phyloP scores from a whole-genome alignment of 2,797 vertebrate genomes.

The Rhinogobio ventralis region DNA sequence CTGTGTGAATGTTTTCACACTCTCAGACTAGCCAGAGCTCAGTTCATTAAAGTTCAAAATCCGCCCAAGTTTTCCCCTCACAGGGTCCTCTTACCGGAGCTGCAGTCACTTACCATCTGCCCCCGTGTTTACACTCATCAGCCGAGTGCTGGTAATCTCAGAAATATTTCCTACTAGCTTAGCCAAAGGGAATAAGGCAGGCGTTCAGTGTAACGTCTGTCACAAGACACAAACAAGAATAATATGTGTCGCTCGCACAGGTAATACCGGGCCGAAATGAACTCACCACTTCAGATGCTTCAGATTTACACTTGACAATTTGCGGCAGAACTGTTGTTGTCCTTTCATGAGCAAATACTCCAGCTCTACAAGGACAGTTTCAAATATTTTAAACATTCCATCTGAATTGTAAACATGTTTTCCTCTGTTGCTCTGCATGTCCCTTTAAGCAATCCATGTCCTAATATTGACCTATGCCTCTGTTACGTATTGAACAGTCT shows the following conservation, averaged over 20 bases:
- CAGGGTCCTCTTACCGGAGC: slow-evolving; percentile 77
- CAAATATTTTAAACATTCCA: slow-evolving; percentile 56
- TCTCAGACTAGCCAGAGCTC: slow-evolving; percentile 23
- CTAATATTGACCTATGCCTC: slow-evolving; percentile 34
- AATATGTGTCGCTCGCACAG: not conserved
- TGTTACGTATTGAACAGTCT: not conserved
- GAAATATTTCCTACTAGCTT: slow-evolving; percentile 83
- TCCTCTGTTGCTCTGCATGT: not conserved
- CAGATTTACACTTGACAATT: not conserved
- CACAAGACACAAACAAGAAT: slow-evolving; percentile 23
- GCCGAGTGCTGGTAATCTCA: slow-evolving; percentile 79
- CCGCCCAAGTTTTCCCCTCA: slow-evolving; percentile 73
- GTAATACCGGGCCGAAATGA: not conserved
- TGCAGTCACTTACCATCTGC: slow-evolving; percentile 82
- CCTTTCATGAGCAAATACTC: slow-evolving; percentile 16
- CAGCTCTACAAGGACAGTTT: slow-evolving; percentile 36
- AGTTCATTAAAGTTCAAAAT: slow-evolving; percentile 3
- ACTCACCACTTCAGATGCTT: not conserved
- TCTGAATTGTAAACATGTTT: slow-evolving; percentile 54
- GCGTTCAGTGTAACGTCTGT: slow-evolving; percentile 58
- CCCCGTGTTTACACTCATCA: slow-evolving; percentile 82
- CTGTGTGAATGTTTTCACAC: slow-evolving; percentile 30
- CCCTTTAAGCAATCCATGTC: slow-evolving; percentile 1
- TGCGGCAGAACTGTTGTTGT: not conserved
- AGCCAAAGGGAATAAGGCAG: slow-evolving; percentile 73